phyloP scores from a whole-genome alignment of 2,113 vertebrate species.

The Indri indri region DNA sequence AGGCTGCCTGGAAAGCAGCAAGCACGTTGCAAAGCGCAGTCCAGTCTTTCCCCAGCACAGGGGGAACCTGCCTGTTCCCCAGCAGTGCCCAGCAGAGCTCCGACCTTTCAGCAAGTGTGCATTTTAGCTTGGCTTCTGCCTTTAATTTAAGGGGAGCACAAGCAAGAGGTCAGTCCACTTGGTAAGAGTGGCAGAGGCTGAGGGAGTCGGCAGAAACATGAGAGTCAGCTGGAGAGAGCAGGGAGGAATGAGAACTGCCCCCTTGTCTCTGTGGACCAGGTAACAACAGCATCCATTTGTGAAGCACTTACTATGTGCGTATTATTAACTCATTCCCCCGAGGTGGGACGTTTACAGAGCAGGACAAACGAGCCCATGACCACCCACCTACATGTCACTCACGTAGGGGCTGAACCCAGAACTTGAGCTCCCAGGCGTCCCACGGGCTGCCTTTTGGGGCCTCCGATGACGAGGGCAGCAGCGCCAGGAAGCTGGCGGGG shows the following conservation, averaged over 20 bases:
- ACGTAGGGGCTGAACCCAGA: background rate
- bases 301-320: background rate
- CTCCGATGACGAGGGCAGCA: background rate
- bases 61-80: no score
- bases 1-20: background rate
- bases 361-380: background rate
- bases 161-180: background rate
- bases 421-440: background rate
- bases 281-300: background rate
- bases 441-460: rapidly evolving
- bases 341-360: background rate
- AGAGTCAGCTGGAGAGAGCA: background rate
- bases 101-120: background rate
- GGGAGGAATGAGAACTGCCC: background rate
- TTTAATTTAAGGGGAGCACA: background rate
- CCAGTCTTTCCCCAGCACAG: background rate
- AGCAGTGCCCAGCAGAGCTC: background rate
- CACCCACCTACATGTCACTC: background rate
- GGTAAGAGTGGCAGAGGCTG: background rate
- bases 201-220: background rate
- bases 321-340: background rate
- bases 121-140: background rate
- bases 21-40: no score
- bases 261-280: background rate
- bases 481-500: background rate